Base-by-base conservation (phyloP, 30 jellyfish, hydroid and myxozoan genomes). In the Euphysa ruthae region DNA sequence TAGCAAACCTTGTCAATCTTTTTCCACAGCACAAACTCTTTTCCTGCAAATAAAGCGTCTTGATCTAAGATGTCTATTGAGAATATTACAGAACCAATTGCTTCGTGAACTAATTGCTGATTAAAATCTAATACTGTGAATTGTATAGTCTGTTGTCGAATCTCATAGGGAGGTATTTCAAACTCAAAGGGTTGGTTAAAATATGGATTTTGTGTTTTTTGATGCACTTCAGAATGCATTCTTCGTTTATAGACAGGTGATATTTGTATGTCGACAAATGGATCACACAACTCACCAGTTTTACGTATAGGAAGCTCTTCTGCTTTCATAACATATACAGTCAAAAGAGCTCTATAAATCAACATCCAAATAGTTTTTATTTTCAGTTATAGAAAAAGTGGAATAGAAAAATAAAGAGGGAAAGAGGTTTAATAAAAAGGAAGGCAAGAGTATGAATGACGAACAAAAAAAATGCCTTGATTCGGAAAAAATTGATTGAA, bases 201-300 rank as follows among this genome's bases (percentile, higher is more conserved):
- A 0, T 69, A 49, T 6, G 98, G 98, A 60, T 89, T 89, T 42
- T 82, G 82, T 1, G 98, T 89, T 77, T 89, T 89, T 55, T 89
- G 98, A 62, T 89, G 98, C 27, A 89, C 98, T 49, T 89, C 98
- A 0, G 98, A 89, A 70, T 89, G 98, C 79, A 82, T 89, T 61
- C 94, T 58, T 30, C 98, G 73, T 71, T 74, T 80, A 55, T 89
- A 89, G 29, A 34, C 81, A 5, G 98, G 98, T 8, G 89, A 70
- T 21, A 89, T 64, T 58, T 78, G 94, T 1, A 89, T 52, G 29
- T 89, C 98, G 32, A 89, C 98, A 81, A 89, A 89, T 21, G 98
- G 98, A 46, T 89, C 98, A 29, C 93, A 78, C 50, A 75, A 66
- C 34, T 80, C 94, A 55, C 98, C 98, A 52, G 55, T 81, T 61